Percentiles rank a stretch among this genome's conserved stretches.
Evolutionary conservation across 2,888 invertebrate genomes (phyloP).

Genomic region (Trisateles emortualis): DNA sequence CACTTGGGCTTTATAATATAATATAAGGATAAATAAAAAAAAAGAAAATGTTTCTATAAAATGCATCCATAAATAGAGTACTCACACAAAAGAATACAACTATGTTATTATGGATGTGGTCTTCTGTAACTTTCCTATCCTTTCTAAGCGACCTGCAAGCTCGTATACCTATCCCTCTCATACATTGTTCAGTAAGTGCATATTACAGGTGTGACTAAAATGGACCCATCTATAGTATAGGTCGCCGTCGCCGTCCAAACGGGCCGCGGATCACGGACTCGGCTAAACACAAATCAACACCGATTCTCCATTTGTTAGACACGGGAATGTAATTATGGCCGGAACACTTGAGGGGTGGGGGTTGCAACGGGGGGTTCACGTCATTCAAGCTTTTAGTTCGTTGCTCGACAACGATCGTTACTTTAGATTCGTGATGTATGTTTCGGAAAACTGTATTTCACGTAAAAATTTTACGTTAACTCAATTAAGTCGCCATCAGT

Average conservation of each 20-base stretch:
- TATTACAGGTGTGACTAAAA: neutral
- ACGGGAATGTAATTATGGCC: conserved; percentile 88
- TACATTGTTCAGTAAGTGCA: neutral
- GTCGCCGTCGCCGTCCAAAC: conserved; percentile 15
- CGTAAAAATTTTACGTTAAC: neutral
- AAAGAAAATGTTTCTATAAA: too few relatives aligned
- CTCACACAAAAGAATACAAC: too few relatives aligned
- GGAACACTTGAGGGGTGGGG: conserved; percentile 74
- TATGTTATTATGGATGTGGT: too few relatives aligned
- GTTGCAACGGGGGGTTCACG: conserved; percentile 61
- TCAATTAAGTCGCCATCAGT: neutral
- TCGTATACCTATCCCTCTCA: too few relatives aligned
- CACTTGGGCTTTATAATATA: too few relatives aligned
- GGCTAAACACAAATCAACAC: conserved; percentile 87
- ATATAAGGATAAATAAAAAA: too few relatives aligned
- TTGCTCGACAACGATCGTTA: conserved; percentile 79
- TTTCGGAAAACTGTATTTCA: conserved; percentile 56
- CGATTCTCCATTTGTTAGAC: conserved; percentile 88
- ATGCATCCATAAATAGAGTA: too few relatives aligned
- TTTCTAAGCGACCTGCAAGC: too few relatives aligned
- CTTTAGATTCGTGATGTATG: conserved; percentile 72
- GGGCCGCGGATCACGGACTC: conserved; percentile 73
- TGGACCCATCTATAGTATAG: neutral
- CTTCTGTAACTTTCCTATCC: too few relatives aligned
- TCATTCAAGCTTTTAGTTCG: conserved; percentile 84